Percentiles rank a stretch among this genome's conserved stretches.
phyloP scores from a whole-genome alignment of 2,113 vertebrate genomes.

The Siniperca chuatsi region DNA sequence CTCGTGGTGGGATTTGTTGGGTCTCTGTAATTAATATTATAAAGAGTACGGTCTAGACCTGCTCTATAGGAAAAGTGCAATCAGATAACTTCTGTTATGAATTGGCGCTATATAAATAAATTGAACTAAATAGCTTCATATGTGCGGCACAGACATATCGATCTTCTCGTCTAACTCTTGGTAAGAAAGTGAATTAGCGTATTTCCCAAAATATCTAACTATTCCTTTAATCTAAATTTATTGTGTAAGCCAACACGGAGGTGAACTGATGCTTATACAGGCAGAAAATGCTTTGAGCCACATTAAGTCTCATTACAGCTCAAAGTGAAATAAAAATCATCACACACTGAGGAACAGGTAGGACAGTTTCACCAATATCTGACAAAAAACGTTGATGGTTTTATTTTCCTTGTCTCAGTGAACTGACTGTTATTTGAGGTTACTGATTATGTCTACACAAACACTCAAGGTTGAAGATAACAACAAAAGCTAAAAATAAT shows the following conservation, averaged over 20 bases:
- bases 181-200: not conserved
- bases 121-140: too few relatives aligned
- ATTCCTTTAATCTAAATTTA: not conserved
- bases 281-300: too few relatives aligned
- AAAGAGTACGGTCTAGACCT: too few relatives aligned
- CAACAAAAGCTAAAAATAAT: constrained; percentile 28
- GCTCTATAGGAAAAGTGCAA: too few relatives aligned
- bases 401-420: not conserved
- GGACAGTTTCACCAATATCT: not conserved
- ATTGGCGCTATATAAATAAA: too few relatives aligned
- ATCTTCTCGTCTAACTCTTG: not conserved
- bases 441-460: constrained; percentile 7
- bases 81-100: too few relatives aligned
- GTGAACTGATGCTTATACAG: not conserved
- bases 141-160: too few relatives aligned
- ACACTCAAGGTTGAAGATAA: not conserved
- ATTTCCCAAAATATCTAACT: not conserved
- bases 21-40: too few relatives aligned
- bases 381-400: not conserved
- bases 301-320: not conserved
- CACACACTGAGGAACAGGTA: not conserved
- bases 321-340: not conserved
- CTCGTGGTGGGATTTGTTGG: too few relatives aligned
- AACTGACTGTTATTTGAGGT: not conserved
- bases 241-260: not conserved